phyloP scores from a whole-genome alignment of 2,113 vertebrate species.

The Sialia sialis region DNA sequence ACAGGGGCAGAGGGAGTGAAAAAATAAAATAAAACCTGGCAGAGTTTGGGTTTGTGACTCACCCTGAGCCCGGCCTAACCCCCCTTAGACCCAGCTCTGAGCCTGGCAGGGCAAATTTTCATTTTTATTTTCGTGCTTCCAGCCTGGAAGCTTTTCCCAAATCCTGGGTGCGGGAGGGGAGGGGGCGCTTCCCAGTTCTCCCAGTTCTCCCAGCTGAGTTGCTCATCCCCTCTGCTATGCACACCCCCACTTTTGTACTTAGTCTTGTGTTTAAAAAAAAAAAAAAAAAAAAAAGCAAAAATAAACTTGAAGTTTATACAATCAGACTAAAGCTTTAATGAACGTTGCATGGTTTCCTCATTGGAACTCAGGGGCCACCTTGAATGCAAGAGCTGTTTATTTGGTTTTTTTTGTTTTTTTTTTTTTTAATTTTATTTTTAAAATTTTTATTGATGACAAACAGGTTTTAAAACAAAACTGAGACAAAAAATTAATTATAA shows the following conservation, averaged over 20 bases:
- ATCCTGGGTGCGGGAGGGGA: not conserved
- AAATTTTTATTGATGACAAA: conserved; percentile 74
- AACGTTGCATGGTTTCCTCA: not conserved
- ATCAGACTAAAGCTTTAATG: conserved; percentile 42
- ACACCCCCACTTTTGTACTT: conserved; percentile 27
- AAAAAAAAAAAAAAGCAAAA: not conserved
- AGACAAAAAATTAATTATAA: conserved; percentile 50
- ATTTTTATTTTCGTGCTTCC: accelerated
- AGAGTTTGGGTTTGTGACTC: no score
- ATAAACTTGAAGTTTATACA: conserved; percentile 58
- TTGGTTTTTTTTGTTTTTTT: no score
- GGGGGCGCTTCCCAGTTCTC: not conserved
- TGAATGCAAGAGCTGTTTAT: conserved; percentile 68
- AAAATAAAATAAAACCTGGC: accelerated
- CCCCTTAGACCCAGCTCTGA: not conserved
- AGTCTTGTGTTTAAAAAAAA: not conserved
- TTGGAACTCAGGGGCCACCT: not conserved
- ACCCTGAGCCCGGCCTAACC: no score
- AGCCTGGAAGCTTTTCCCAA: accelerated
- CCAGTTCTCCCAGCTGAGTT: not conserved
- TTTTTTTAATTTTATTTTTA: not conserved
- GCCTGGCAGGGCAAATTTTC: not conserved
- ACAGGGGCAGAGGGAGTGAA: not conserved
- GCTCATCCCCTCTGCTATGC: not conserved
- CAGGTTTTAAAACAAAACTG: conserved; percentile 76